Evolutionary conservation across 2,888 invertebrate genomes (phyloP), one percentile per base, ranked within the genome.

Genomic region (Drosophila tripunctata): DNA sequence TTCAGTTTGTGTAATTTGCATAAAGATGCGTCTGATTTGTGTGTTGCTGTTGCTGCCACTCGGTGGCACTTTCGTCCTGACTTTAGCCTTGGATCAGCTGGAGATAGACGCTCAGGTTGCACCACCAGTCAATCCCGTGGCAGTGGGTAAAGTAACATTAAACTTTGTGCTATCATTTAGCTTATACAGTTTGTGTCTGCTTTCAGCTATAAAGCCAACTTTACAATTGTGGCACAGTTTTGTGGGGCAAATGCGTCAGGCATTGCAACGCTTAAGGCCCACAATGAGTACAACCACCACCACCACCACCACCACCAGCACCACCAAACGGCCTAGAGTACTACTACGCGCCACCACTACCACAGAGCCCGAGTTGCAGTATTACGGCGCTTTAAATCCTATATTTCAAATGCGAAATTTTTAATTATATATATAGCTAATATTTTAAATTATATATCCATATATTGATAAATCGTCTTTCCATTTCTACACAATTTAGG

Each of bases 331-430:
- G 12, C 67, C 71, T 4, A 31, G 36, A 0, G 2, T 48, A 1
- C 68, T 50, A 6, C 4, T 61, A 14, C 64, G 56, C 10, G 67
- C 24, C 51, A 51, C 64, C 48, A 66, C 73, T 45, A 66, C 73
- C 2, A 36, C 63, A 0, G 57, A 36, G 4, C 6, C 68, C 4
- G 51, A 63, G 5, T 54, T 76, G 12, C 50, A 86, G 3, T 67
- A 55, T 19, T 88, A 87, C 40, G 88, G 88, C 3, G 88, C 87
- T 0, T 15, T 88, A 0, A 80, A 73, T 70, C 72, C 81, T 12
- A 80, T 85, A 5, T 88, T 48, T 58, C 87, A 88, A 63, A 52
- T 60, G n/a, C 38, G 64, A 2, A 51, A 60, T 30, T 69, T 69
- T 57, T 60, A 44, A 66, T 38, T 40, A 31, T 24, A 33, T 21